These are phyloP conservation scores for Parauchenoglanis punctatus DNA, from an alignment of 2,797 vertebrate species.

Conservation along the genomic window DNA sequence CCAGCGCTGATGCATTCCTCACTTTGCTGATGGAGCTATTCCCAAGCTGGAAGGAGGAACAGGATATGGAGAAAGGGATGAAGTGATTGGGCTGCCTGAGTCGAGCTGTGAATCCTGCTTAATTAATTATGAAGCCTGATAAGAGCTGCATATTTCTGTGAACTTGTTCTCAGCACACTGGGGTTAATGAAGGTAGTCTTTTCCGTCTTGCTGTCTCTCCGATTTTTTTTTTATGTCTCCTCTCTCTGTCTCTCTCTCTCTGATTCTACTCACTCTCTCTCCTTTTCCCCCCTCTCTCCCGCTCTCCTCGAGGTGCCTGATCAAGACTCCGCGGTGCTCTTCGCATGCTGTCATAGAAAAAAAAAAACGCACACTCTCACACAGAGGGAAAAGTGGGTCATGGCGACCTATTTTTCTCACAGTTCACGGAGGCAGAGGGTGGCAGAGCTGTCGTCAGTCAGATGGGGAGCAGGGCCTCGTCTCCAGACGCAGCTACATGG, in stretches of 20 bases:
- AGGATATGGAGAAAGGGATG: neutral
- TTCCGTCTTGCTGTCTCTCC: conserved; percentile 10
- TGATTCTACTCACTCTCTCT: conserved; percentile 7
- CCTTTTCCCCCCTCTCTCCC: conserved; percentile 60
- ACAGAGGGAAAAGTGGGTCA: conserved; percentile 78
- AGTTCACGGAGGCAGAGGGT: conserved; percentile 82
- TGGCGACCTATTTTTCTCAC: conserved; percentile 82
- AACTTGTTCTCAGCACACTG: conserved; percentile 53
- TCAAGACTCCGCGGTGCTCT: conserved; percentile 74
- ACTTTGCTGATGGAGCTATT: conserved; percentile 7
- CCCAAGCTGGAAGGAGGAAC: neutral
- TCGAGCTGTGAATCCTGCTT: conserved; percentile 39
- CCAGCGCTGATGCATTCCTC: neutral
- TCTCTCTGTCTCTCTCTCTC: conserved; percentile 51
- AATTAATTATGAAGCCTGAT: conserved; percentile 63
- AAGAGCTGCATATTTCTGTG: conserved; percentile 59
- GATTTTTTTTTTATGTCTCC: conserved; percentile 55
- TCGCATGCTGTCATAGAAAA: conserved; percentile 69
- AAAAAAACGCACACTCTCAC: conserved; percentile 59
- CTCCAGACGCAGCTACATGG: conserved; percentile 74
- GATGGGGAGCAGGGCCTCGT: conserved; percentile 77
- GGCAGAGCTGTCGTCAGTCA: conserved; percentile 78
- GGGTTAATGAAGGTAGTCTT: conserved; percentile 61
- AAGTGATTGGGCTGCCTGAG: neutral
- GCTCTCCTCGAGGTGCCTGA: conserved; percentile 54